Evolutionary conservation across 2,797 vertebrate genomes (phyloP).

Genomic region (Rhynchonycteris naso): DNA sequence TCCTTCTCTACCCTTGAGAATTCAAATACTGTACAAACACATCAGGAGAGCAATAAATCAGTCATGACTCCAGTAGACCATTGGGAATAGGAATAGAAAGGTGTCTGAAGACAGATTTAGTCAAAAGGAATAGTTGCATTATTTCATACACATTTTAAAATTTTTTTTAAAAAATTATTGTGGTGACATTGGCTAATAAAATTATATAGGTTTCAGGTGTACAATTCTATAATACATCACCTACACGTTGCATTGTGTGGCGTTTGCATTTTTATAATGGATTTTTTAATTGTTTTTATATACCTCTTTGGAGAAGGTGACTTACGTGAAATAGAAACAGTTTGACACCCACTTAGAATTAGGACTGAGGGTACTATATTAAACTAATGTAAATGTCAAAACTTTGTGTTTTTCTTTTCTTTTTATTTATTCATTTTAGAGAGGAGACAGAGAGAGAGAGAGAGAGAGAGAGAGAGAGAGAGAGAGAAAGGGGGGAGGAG

Average conservation of each 20-base stretch:
- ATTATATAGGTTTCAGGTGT: background rate
- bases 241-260: background rate
- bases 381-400: slow-evolving; percentile 47
- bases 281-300: background rate
- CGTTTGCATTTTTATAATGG: background rate
- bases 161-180: background rate
- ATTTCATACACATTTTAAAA: background rate
- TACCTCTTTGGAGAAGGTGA: background rate
- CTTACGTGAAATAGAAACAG: slow-evolving; percentile 35
- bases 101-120: background rate
- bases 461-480: too few species aligned
- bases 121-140: background rate
- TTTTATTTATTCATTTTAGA: too few species aligned
- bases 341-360: slow-evolving; percentile 42
- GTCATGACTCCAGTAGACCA: background rate
- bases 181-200: background rate
- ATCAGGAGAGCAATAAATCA: background rate
- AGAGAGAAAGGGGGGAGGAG: too few species aligned
- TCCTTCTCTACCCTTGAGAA: background rate
- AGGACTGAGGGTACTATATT: background rate
- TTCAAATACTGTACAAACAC: background rate
- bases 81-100: background rate
- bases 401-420: slow-evolving; percentile 34
- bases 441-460: too few species aligned
- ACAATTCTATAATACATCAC: background rate